phyloP scores from a whole-genome alignment of 2,888 invertebrate genomes.

The Eremobia ochroleuca region DNA sequence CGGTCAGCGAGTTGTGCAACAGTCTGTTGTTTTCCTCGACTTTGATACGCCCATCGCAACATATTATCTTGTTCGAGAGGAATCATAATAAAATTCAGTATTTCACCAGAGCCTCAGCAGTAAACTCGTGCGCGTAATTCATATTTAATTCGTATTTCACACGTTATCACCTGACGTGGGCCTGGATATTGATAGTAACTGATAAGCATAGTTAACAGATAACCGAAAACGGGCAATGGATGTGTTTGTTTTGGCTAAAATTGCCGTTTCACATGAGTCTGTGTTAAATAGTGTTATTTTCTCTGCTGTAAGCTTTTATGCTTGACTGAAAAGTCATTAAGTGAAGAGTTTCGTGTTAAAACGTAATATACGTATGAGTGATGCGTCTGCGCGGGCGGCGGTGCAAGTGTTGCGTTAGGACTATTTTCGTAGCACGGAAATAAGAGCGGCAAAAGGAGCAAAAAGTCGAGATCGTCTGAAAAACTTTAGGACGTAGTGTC shows the following conservation, averaged over 20 bases:
- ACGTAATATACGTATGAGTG: conserved; percentile 80
- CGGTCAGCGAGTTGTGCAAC: conserved; percentile 79
- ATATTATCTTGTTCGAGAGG: conserved; percentile 76
- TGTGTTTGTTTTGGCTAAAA: conserved; percentile 64
- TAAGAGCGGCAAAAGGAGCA: conserved; percentile 91
- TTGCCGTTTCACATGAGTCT: conserved; percentile 41
- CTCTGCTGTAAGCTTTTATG: conserved; percentile 29
- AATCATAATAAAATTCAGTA: conserved; percentile 78
- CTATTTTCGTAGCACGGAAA: conserved; percentile 91
- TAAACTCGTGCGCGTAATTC: conserved; percentile 76
- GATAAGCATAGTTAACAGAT: conserved; percentile 78
- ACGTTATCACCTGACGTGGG: conserved; percentile 71
- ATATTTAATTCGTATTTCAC: conserved; percentile 65
- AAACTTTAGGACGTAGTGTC: conserved; percentile 89
- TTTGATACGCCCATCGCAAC: conserved; percentile 72
- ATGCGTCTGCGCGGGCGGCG: conserved; percentile 87
- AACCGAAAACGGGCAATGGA: conserved; percentile 70
- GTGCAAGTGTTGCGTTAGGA: conserved; percentile 88
- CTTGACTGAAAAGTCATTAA: conserved; percentile 44
- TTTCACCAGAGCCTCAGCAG: conserved; percentile 70
- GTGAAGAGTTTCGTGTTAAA: conserved; percentile 63
- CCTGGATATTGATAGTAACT: conserved; percentile 77
- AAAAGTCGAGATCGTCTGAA: conserved; percentile 88
- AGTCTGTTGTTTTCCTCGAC: conserved; percentile 74
- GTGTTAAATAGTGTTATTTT: conserved; percentile 45